A percentile compares a stretch with the other conserved stretches of the same genome.
These are phyloP conservation scores for Yoshiicerus persimilis DNA, from an alignment of 1,140 invertebrate genomes.

Conservation along the genomic window DNA sequence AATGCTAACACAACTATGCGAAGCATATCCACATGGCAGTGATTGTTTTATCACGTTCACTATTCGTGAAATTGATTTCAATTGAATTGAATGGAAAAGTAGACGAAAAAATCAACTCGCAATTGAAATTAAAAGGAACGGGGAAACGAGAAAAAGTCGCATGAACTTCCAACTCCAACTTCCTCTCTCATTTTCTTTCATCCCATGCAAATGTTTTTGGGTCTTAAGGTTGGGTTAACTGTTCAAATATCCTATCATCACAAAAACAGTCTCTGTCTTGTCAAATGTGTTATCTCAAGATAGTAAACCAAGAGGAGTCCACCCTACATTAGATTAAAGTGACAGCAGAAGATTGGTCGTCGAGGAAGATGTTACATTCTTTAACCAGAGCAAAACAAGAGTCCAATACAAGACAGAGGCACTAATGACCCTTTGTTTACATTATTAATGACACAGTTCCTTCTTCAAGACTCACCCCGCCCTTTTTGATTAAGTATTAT, in stretches of 20 bases:
- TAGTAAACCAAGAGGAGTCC: background rate
- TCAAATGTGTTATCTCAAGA: background rate
- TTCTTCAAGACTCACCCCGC: background rate
- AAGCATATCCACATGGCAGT: background rate
- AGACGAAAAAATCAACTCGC: background rate
- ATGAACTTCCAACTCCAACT: background rate
- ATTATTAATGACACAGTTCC: conserved; percentile 3
- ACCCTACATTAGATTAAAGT: background rate
- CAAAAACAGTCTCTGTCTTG: background rate
- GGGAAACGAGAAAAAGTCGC: background rate
- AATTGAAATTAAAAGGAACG: background rate
- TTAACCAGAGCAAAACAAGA: background rate
- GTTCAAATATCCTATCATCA: background rate
- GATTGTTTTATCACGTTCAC: background rate
- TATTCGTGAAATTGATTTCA: conserved; percentile 4
- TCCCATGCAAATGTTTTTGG: background rate
- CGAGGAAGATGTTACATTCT: background rate
- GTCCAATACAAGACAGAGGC: background rate
- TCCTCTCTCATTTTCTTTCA: background rate
- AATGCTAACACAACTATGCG: background rate
- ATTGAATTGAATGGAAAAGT: background rate
- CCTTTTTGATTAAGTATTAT: background rate
- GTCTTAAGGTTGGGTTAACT: background rate
- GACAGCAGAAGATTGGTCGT: background rate
- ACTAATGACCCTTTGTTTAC: conserved; percentile 20